Base-by-base conservation (phyloP, 2,888 invertebrate species). In the Halocaridina rubra region DNA sequence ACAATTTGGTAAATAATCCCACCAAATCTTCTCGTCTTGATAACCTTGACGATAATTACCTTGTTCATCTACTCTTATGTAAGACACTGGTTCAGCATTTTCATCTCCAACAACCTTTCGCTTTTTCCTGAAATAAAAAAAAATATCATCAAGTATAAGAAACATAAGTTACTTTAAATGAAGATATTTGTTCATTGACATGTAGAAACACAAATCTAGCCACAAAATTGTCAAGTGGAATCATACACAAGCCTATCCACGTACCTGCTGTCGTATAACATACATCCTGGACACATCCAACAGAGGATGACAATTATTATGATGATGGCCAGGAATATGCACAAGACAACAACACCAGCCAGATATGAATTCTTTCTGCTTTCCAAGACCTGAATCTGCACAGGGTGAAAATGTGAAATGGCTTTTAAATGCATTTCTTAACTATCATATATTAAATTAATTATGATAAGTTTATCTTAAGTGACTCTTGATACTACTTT, bases 31-130 rank as follows among this genome's bases (percentile, higher is more conserved):
- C 39, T 82, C 82, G 27, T 85, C 82, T 33, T 80, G 77, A 30
- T 82, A 61, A 13, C 74, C 87, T n/a, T 32, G 39, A 0, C 82
- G 71, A 46, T 81, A 80, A 32, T 78, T 77, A 8, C 81, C 82
- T 3, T 80, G 77, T 29, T 88, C 88, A 30, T 86, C 88, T 78
- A 88, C 85, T 3, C 85, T 75, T 8, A 88, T 84, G 71, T 88
- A 88, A 0, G 88, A 88, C 7, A 86, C 76, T 10, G 80, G 85
- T 69, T 88, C 88, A 0, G 69, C 69, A 33, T 78, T 81, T 29
- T 88, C 88, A 46, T 88, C 88, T 0, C 33, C 80, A 27, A 85
- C 82, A 39, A 79, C 59, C 46, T 80, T 87, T 39, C 75, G 59
- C 19, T 80, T 82, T 75, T 88, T 88, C 61, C 88, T 88, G 84